phyloP scores from a whole-genome alignment of 2,113 vertebrate genomes.

The Gallinago undulata region DNA sequence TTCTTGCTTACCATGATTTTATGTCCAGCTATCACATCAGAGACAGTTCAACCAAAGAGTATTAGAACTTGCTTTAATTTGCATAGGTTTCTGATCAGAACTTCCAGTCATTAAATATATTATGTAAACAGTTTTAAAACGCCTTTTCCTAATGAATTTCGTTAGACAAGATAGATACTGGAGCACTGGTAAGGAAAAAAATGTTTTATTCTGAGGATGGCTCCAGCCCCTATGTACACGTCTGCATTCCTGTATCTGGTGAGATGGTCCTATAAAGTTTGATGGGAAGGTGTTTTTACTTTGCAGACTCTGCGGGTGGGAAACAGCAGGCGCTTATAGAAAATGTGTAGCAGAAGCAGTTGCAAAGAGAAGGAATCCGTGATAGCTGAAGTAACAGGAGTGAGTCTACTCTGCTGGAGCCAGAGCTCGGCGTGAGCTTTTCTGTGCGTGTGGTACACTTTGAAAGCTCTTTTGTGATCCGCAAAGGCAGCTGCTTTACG shows the following conservation, averaged over 20 bases:
- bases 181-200: not conserved
- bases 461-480: constrained; percentile 44
- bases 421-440: not conserved
- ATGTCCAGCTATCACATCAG: not conserved
- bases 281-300: not conserved
- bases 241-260: not conserved
- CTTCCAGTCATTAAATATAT: not conserved
- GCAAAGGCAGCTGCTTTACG: constrained; percentile 27
- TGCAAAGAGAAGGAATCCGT: not conserved
- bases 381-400: not conserved
- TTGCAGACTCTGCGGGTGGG: not conserved
- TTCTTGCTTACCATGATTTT: not conserved
- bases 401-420: constrained; percentile 14
- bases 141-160: not conserved
- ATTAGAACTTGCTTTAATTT: not conserved
- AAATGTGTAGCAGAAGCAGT: constrained; percentile 19
- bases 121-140: not conserved
- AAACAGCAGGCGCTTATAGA: constrained; percentile 21
- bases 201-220: not conserved
- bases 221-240: not conserved
- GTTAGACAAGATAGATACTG: not conserved
- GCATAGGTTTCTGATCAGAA: not conserved
- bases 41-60: not conserved
- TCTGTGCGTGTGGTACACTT: not conserved
- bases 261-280: not conserved